Evolutionary conservation across 1,140 invertebrate genomes (phyloP), one percentile per base, ranked within the genome.

Genomic region (Steinernema feltiae): DNA sequence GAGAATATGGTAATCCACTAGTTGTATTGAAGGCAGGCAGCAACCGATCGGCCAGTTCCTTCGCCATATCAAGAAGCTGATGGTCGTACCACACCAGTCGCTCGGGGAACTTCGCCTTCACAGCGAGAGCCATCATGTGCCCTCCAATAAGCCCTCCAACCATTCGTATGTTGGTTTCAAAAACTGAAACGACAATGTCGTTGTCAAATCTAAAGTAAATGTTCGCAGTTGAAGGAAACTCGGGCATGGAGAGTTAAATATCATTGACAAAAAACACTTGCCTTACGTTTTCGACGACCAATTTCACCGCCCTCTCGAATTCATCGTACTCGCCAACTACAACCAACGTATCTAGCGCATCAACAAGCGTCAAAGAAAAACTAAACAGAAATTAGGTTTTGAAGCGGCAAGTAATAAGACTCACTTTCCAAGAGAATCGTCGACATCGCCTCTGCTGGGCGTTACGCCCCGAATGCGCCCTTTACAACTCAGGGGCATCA

Each of bases 141-240:
- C 78, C 80, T 70, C 80, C 79, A 17, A 80, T 75, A 7, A 89
- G 90, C 90, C 89, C 94, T 92, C 96, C 96, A 30, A 98, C 88
- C 88, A 98, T 92, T 77, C 96, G 89, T 83, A 98, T 98, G 87
- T 98, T 99, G 15, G 95, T 97, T 89, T 99, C 96, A 89, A 99
- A 99, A 3, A 99, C 93, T 0, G 95, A 98, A 18, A 99, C 95
- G 77, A 96, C 91, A 74, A 98, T 91, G 89, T 98, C 94, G 79
- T 90, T 92, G 87, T 98, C 94, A 88, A 98, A 98, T 76, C 73
- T 87, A 30, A n/a, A n/a, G n/a, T n/a, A n/a, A n/a, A n/a, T n/a
- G n/a, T n/a, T n/a, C n/a, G n/a, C n/a, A n/a, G n/a, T n/a, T n/a
- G n/a, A n/a, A n/a, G n/a, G n/a, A n/a, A n/a, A n/a, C n/a, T n/a